Percentiles rank a stretch among this genome's conserved stretches.
phyloP scores from a whole-genome alignment of 2,797 vertebrate species.

The Cossypha dichroa region DNA sequence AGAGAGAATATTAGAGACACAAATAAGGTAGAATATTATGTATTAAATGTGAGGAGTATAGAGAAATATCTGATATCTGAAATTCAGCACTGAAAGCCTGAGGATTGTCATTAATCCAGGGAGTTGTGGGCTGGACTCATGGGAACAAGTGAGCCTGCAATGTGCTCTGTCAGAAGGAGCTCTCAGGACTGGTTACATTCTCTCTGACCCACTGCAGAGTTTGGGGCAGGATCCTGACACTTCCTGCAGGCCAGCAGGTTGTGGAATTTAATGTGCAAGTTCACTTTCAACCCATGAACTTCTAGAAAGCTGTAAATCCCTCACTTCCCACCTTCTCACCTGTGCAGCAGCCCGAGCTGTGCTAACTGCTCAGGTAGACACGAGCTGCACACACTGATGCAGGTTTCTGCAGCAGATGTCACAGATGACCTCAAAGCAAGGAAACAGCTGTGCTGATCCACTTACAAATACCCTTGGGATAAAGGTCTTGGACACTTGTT shows the following conservation, averaged over 20 bases:
- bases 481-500: constrained; percentile 60
- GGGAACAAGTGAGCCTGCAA: background rate
- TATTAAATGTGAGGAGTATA: background rate
- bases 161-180: background rate
- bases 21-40: background rate
- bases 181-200: background rate
- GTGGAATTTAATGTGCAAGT: background rate
- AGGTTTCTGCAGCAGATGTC: constrained; percentile 73
- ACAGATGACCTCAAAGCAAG: constrained; percentile 58
- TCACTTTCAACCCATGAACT: background rate
- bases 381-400: background rate
- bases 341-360: background rate
- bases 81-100: background rate
- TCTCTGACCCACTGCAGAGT: background rate
- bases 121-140: background rate
- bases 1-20: background rate
- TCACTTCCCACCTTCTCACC: background rate
- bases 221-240: background rate
- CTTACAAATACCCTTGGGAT: constrained; percentile 65
- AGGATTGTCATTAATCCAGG: accelerated
- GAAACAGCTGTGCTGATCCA: constrained; percentile 62
- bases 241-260: background rate
- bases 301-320: background rate
- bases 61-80: background rate
- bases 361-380: background rate